Evolutionary conservation across 2,888 invertebrate species (phyloP).

Genomic region (Hemicrepidius hirtus): DNA sequence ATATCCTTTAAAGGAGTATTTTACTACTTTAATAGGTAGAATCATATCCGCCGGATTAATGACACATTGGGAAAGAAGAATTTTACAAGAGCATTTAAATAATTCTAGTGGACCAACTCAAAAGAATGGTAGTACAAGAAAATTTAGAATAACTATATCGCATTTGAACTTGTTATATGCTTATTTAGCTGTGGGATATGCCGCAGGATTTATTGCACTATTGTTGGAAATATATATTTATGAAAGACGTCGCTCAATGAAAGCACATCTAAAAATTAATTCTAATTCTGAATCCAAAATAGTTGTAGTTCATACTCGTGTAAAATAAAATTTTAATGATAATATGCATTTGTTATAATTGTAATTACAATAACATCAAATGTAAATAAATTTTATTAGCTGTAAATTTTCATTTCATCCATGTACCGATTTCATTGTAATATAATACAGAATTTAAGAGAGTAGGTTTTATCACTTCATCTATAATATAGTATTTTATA

Average conservation of each 20-base stretch:
- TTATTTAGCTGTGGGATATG: neutral
- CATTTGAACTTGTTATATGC: slow-evolving; percentile 10
- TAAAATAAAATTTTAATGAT: no score
- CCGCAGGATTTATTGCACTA: neutral
- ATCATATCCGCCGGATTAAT: slow-evolving; percentile 62
- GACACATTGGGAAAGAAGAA: slow-evolving; percentile 50
- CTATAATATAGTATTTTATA: no score
- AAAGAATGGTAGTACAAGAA: neutral
- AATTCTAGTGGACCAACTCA: neutral
- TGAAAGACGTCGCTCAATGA: neutral
- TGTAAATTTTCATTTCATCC: no score
- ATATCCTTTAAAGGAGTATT: slow-evolving; percentile 62
- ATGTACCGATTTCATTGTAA: no score
- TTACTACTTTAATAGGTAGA: slow-evolving; percentile 61
- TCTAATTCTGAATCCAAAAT: no score
- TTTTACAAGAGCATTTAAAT: neutral
- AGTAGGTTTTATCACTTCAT: no score
- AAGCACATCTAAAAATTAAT: no score
- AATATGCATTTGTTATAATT: no score
- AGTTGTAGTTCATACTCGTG: no score
- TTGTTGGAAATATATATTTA: slow-evolving; percentile 5
- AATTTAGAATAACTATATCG: neutral
- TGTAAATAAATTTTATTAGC: no score
- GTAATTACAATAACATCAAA: no score
- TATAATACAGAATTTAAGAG: no score